Percentiles rank a stretch among this genome's conserved stretches.
Conservation (phyloP, 2,113 vertebrate species). For the Rhizomys pruinosus region DNA sequence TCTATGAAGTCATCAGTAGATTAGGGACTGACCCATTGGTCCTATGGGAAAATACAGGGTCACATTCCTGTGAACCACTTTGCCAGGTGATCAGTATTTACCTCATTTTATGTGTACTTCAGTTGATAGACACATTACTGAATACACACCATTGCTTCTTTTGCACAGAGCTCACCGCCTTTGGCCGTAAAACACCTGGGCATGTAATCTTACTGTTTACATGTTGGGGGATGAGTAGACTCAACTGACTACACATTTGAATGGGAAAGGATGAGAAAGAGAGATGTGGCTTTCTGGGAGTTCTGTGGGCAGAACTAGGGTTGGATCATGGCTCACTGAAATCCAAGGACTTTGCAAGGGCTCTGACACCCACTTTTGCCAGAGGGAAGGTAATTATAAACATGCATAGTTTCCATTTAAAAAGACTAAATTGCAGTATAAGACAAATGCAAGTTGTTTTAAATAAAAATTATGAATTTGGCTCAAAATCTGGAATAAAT, state of each 20-base stretch:
- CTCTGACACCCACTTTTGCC: neutral
- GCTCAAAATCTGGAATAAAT: neutral
- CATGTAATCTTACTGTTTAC: rapidly evolving
- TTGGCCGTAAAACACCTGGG: neutral
- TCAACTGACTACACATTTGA: too few relatives aligned
- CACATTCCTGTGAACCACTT: neutral
- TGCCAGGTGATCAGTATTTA: neutral
- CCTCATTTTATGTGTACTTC: neutral
- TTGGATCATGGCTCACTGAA: neutral
- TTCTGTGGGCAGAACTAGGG: too few relatives aligned
- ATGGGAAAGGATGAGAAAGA: neutral
- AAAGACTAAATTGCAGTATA: neutral
- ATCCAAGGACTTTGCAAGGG: neutral
- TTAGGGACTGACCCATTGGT: neutral
- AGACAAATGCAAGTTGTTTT: too few relatives aligned
- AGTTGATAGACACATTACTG: neutral
- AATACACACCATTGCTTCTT: neutral
- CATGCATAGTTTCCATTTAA: neutral
- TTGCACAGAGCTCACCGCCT: neutral
- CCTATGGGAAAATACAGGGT: neutral
- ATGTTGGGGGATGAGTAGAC: rapidly evolving
- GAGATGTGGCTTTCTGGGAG: too few relatives aligned
- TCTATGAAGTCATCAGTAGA: neutral
- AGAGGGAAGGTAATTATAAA: neutral
- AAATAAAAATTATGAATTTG: neutral